Evolutionary conservation across 2,888 invertebrate genomes (phyloP), one percentile per base, ranked within the genome.

Genomic region (Pristionchus maxplancki): DNA sequence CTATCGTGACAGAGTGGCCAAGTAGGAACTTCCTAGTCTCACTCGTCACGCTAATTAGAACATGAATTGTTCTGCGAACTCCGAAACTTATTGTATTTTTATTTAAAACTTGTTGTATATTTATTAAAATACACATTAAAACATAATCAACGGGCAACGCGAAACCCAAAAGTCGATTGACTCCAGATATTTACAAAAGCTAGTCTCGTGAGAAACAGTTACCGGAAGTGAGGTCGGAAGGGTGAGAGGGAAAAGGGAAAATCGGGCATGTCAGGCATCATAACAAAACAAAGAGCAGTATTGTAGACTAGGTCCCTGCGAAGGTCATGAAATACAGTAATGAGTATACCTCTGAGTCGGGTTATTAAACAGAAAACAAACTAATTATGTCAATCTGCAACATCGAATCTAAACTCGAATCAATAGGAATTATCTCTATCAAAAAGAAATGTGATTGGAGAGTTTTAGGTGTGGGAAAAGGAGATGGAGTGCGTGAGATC

Each of bases 131-230:
- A n/a, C n/a, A n/a, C n/a, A n/a, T n/a, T n/a, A 64, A 31, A 64
- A 74, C 71, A 40, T 58, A 20, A 37, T 37, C 37, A 71, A 71
- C 71, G 71, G 71, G 34, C 8, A 24, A 37, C 34, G n/a, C 24
- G 8, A 78, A 44, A 9, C 44, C 44, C 78, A 24, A 28, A 44
- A 78, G 15, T 15, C 11, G 31, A 67, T 34, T 2, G 44, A 44
- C 48, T 3, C n/a, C 11, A 78, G 28, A 78, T 78, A 78, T 48
- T 78, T 78, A 78, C 78, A 78, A 44, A n/a, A 78, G 13, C 34
- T 74, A 74, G 40, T 78, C 78, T 78, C 78, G 44, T 74, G n/a
- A 48, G n/a, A 44, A 78, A 78, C n/a, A 6, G 17, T 44, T 78
- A 78, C 78, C 78, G 78, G 48, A 78, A 37, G 37, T 71, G 71